Base-by-base conservation (phyloP, 2,888 invertebrate species). In the Punctoribates punctum region DNA sequence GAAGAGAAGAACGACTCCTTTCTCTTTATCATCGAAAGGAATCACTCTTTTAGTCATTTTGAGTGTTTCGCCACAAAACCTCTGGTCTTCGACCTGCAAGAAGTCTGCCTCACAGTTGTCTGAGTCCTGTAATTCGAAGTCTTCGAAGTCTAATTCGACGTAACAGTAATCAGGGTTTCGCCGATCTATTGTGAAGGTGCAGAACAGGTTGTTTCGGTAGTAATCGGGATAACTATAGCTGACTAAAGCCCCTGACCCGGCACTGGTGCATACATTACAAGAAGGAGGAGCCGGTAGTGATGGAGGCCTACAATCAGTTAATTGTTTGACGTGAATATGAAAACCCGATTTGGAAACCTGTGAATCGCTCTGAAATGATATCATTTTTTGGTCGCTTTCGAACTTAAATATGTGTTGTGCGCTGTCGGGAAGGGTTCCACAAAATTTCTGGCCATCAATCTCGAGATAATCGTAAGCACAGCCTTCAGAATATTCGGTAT, bases 391-490 rank as follows among this genome's bases (percentile, higher is more conserved):
- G n/a, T 79, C 78, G 42, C 54, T 60, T 20, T 78, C 74, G 67
- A 80, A 80, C 77, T 78, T 78, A 27, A 80, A 77, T 46, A 79
- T 77, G 20, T 80, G 78, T 23, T 80, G 78, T 27, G 80, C 77
- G 57, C 78, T 77, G 11, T 80, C 77, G 0, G 77, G 73, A 34
- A 81, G 75, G 29, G 76, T 77, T 13, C 81, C 81, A 51, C 81
- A 81, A 2, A 81, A 75, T 62, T 76, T 80, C 74, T 77, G 78
- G 23, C 79, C 79, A 65, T 80, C 79, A 51, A 81, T 78, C 20
- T 80, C 79, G 1, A 81, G 74, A 75, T 78, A 81, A 73, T 81
- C 81, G 62, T 80, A 81, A 25, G 77, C 70, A 75, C 81, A 81
- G 38, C 80, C 78, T 42, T 80, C 79, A 23, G 78, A 77, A 15